These are phyloP conservation scores for Galeopterus variegatus DNA, from an alignment of 2,113 vertebrate genomes.

Conservation along the genomic window DNA sequence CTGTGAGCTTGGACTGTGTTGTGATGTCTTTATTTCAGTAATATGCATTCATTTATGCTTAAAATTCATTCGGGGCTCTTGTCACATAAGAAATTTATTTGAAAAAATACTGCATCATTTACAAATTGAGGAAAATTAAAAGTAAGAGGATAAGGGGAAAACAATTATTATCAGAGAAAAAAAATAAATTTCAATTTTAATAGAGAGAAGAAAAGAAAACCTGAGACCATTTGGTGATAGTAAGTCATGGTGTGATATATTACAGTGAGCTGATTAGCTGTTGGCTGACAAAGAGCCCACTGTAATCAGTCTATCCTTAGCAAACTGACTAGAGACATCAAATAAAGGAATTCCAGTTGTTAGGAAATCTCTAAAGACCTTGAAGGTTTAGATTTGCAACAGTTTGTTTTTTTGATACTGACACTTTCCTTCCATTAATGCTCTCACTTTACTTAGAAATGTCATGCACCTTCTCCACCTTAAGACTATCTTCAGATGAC, in stretches of 20 bases:
- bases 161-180: not conserved
- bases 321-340: not conserved
- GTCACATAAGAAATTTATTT: not conserved
- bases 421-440: not conserved
- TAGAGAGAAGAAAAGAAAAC: not conserved
- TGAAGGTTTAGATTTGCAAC: not conserved
- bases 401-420: not conserved
- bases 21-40: not conserved
- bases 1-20: not conserved
- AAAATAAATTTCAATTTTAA: not conserved
- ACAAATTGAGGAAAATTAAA: not conserved
- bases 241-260: not conserved
- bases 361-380: not conserved
- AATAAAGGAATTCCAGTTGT: not conserved
- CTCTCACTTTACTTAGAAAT: not conserved
- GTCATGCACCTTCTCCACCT: not conserved
- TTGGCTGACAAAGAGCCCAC: not conserved
- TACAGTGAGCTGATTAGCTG: not conserved
- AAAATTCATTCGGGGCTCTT: not conserved
- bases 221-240: not conserved
- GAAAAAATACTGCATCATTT: not conserved
- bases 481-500: not conserved
- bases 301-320: not conserved
- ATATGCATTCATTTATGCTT: not conserved
- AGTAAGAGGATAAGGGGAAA: not conserved